Base-by-base conservation (phyloP, 2,113 vertebrate genomes). In the Phocoena phocoena region DNA sequence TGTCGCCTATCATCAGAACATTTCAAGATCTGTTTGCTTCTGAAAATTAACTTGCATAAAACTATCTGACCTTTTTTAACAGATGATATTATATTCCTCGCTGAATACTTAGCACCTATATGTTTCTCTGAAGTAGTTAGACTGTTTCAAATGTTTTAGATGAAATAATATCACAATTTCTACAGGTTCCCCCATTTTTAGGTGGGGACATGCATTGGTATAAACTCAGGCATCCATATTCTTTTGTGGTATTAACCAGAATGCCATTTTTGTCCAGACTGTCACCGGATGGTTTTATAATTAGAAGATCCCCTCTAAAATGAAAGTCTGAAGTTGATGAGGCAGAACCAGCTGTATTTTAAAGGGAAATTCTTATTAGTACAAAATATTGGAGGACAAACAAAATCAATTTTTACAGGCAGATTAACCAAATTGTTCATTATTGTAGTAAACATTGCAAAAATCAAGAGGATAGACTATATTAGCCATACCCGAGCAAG, bases 351-450 rank as follows among this genome's bases (percentile, higher is more conserved):
- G 80, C 90, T 90, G 83, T 92, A 81, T 95, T 97, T 97, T 97
- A 97, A 97, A 92, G 76, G 81, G 87, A 97, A 96, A 96, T 97
- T 95, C 90, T 97, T 97, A 50, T 95, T 97, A 98, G 31, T 97
- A 82, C 74, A 90, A 81, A 92, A 96, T 38, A 92, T 50, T 92
- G 38, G 84, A 95, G 50, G 94, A 90, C 8, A 97, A 97, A 93
- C 26, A 95, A 96, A 98, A 97, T 84, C 92, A 90, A 92, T 89
- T 93, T 98, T 97, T 88, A 79, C 14, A 92, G 97, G 93, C 77
- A 97, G 92, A 98, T 98, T 98, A 98, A 97, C 97, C 97, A 98
- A 98, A 97, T 98, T 98, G 97, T 98, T 98, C 97, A 97, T 97
- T 98, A 97, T 98, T 98, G 90, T 25, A 96, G 95, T 94, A 98